Base-by-base conservation (phyloP, 2,888 invertebrate genomes). In the Lochmaea crataegi region DNA sequence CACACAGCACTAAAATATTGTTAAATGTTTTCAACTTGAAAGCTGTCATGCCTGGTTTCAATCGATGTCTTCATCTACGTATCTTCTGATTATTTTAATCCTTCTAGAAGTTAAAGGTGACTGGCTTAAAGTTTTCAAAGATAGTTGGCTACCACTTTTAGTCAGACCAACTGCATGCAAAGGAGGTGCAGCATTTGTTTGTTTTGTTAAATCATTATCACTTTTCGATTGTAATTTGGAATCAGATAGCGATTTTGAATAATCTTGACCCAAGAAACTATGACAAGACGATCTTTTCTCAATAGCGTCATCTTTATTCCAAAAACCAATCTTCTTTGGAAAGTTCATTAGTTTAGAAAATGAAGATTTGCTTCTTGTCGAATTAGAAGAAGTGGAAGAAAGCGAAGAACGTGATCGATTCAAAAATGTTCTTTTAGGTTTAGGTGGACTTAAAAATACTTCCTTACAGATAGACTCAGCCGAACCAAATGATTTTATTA, bases 271-370 rank as follows among this genome's bases (percentile, higher is more conserved):
- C 22, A 75, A 26, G 45, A 63, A 75, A 42, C 81, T 80, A 69
- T 83, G 82, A 83, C 83, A 85, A 42, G 84, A 84, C 14, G 80
- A 77, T 38, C 83, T 78, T 69, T 70, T 71, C 68, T 74, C 22
- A 58, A 51, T 57, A 68, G 73, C 57, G 86, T 89, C 88, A 75
- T 80, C 83, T 85, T 88, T 89, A 78, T 88, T 85, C 90, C 90
- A 90, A 84, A 90, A 90, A 53, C 87, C 88, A 73, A 91, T 84
- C 85, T 89, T 90, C 77, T 88, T 87, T 9, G 90, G 90, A 67
- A 91, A 82, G 75, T 89, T 89, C 72, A 90, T 86, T 73, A 90
- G 78, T 75, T 84, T 84, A 57, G 81, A 74, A 42, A 76, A 45
- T 16, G 75, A 70, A 45, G 68, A 74, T 48, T 77, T 77, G 56